Base-by-base conservation (phyloP, 1,140 invertebrate genomes). In the Aphidius gifuensis region DNA sequence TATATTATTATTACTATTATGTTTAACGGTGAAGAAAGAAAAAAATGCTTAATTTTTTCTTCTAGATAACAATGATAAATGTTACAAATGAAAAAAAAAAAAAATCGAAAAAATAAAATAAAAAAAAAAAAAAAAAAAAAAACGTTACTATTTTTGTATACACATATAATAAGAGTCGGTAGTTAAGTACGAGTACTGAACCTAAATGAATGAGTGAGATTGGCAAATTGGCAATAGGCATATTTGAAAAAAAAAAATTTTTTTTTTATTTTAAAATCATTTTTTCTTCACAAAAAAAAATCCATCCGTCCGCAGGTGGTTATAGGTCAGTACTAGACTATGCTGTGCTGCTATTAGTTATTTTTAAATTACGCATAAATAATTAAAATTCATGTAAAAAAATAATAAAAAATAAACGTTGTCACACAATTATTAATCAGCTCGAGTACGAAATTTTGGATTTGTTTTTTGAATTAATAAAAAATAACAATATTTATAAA, bases 301-400 rank as follows among this genome's bases (percentile, higher is more conserved):
- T 74, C 71, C 71, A 74, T 79, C 78, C 77, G 77, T 79, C 78
- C 77, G 77, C 77, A 75, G 70, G 72, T 79, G 75, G 69, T 80
- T 79, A 80, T 79, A 79, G 79, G 79, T 80, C 79, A 80, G 79
- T 80, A 80, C 79, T 71, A 75, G 78, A 80, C 77, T 80, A 79
- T 77, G 72, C 72, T 79, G 66, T 77, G 74, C 75, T 75, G 75
- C 76, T 79, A 78, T 77, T 79, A 72, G 71, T 77, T 78, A 72
- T 62, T 74, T 68, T 78, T 74, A 72, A 70, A 65, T 53, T 61
- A 57, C 58, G 58, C 58, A 47, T 61, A 58, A 43, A 57, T 58
- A 61, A 68, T 70, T 64, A 71, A 70, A 55, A 55, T 70, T 70
- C 70, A 72, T 69, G 68, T 73, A 71, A 60, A 23, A 47, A 43